Evolutionary conservation across 2,797 vertebrate genomes (phyloP).

Genomic region (Synanceia verrucosa): DNA sequence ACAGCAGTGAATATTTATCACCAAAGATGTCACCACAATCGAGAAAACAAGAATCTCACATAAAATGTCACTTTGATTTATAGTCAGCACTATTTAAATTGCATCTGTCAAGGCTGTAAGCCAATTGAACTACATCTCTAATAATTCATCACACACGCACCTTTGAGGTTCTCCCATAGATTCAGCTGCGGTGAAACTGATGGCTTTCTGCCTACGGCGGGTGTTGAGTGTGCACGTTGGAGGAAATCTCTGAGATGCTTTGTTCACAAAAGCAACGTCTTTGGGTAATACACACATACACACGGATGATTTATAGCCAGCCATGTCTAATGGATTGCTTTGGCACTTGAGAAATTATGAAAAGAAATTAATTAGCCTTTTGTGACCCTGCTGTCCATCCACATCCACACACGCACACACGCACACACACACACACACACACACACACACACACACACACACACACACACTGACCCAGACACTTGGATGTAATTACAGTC

Average conservation of each 20-base stretch:
- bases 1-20: conserved; percentile 43
- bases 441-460: conserved; percentile 21
- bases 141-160: conserved; percentile 36
- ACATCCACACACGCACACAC: conserved; percentile 6
- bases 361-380: conserved; percentile 87
- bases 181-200: conserved; percentile 22
- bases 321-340: conserved; percentile 83
- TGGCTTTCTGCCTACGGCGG: conserved; percentile 14
- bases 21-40: conserved; percentile 13
- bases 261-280: conserved; percentile 54
- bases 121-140: conserved; percentile 34
- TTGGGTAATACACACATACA: conserved; percentile 17
- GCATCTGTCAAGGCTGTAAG: conserved; percentile 43
- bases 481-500: conserved; percentile 70
- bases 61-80: conserved; percentile 45
- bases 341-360: conserved; percentile 84
- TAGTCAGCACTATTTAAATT: conserved; percentile 47
- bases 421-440: conserved; percentile 17
- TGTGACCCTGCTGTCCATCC: conserved; percentile 80
- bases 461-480: conserved; percentile 30
- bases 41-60: conserved; percentile 40
- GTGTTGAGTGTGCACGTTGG: conserved; percentile 17
- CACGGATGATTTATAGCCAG: conserved; percentile 82
- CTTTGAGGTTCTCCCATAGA: conserved; percentile 5
- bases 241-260: conserved; percentile 47